Percentiles rank a stretch among this genome's conserved stretches.
These are phyloP conservation scores for Caerostris darwini DNA, from an alignment of 1,140 invertebrate genomes.

Conservation along the genomic window DNA sequence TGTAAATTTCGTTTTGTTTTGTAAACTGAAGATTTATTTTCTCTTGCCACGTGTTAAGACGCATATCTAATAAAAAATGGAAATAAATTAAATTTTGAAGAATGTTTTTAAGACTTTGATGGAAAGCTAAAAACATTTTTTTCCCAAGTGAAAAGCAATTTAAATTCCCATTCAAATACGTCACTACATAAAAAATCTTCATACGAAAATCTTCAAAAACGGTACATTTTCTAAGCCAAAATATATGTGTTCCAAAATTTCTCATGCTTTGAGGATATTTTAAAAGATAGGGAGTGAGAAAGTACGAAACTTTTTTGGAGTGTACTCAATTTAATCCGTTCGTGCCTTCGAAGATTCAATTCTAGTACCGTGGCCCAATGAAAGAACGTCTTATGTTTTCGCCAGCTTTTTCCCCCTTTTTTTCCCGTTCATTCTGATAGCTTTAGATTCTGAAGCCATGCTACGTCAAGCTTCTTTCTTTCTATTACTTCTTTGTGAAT, in stretches of 20 bases:
- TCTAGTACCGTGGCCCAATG: background rate
- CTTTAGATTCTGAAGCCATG: background rate
- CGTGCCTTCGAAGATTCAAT: conserved; percentile 4
- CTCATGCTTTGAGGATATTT: background rate
- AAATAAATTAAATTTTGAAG: background rate
- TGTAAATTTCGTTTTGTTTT: too few species aligned
- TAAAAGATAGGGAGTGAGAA: background rate
- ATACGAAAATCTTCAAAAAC: too few species aligned
- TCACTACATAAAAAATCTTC: background rate
- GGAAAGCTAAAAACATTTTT: background rate
- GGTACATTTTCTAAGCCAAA: background rate
- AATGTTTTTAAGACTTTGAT: background rate
- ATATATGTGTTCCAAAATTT: too few species aligned
- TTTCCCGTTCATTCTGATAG: background rate
- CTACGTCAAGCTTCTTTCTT: background rate
- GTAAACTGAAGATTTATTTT: too few species aligned
- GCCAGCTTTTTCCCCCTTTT: background rate
- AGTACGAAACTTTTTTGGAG: background rate
- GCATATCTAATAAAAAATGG: background rate
- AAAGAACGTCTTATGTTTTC: conserved; percentile 42
- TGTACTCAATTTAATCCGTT: conserved; percentile 47
- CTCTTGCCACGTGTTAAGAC: too few species aligned
- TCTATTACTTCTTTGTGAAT: background rate
- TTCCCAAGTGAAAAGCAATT: background rate
- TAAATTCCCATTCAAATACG: background rate